These are phyloP conservation scores for Ciconia boyciana DNA, from an alignment of 2,113 vertebrate species.

Conservation along the genomic window DNA sequence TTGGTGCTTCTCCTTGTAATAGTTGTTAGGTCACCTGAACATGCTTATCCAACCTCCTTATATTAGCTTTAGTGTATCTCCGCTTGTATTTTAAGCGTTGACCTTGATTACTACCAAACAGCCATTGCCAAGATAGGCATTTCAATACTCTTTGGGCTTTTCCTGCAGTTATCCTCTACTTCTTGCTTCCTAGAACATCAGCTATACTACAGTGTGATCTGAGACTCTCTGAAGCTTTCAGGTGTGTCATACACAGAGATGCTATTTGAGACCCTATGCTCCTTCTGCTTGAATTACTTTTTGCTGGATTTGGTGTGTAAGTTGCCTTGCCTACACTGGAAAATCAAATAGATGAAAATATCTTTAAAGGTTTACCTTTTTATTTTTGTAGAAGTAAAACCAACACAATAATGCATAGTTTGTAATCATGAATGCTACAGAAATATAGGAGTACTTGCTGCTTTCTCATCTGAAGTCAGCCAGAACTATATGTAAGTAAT, in stretches of 20 bases:
- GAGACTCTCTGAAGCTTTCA: neutral
- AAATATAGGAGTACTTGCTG: neutral
- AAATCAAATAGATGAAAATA: neutral
- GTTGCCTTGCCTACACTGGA: neutral
- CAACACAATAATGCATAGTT: neutral
- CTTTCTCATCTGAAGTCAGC: neutral
- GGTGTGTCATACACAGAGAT: neutral
- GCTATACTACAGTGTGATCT: neutral
- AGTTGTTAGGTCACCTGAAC: neutral
- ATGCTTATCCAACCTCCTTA: neutral
- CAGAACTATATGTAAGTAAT: neutral
- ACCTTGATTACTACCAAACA: neutral
- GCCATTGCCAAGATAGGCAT: neutral
- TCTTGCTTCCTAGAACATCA: neutral
- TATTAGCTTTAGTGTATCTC: neutral
- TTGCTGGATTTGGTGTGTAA: neutral
- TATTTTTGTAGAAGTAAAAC: neutral
- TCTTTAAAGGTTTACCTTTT: neutral
- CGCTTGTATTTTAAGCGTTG: neutral
- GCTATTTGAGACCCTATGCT: neutral
- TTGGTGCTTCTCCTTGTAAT: neutral
- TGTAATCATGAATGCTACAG: neutral
- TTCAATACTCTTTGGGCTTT: neutral
- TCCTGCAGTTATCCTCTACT: neutral
- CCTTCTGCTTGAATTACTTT: neutral